These are phyloP conservation scores for Siderastrea siderea DNA, from an alignment of 92 coral and sea anemone genomes.

Conservation along the genomic window DNA sequence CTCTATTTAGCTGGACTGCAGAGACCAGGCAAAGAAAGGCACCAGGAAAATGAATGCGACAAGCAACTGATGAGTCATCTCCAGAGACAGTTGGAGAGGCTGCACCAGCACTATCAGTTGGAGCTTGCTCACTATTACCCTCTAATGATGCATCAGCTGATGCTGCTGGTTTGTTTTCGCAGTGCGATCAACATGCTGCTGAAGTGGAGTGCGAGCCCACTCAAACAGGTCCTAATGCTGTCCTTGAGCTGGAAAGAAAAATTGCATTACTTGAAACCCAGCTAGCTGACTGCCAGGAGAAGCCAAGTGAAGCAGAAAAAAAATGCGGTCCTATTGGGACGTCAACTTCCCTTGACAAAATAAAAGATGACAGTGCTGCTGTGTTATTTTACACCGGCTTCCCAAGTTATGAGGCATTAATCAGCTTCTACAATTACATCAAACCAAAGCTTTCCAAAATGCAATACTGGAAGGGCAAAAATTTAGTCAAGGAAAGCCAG, in stretches of 20 bases:
- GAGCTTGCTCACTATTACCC: constrained; percentile 3
- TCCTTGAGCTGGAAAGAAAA: constrained; percentile 16
- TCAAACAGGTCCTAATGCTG: constrained; percentile 10
- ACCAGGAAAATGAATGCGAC: constrained; percentile 22
- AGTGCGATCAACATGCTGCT: constrained; percentile 16
- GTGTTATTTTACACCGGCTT: not conserved
- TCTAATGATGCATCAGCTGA: constrained; percentile 13
- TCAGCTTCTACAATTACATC: constrained; percentile 22
- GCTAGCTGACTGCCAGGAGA: constrained; percentile 27
- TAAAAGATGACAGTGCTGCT: constrained; percentile 47
- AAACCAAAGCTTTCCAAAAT: constrained; percentile 37
- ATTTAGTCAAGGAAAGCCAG: constrained; percentile 35
- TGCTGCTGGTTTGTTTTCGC: constrained; percentile 20
- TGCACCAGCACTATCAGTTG: not conserved
- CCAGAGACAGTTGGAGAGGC: constrained; percentile 4
- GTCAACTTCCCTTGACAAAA: constrained; percentile 41
- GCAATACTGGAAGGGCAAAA: constrained; percentile 57
- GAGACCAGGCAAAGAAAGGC: constrained; percentile 15
- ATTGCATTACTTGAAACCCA: constrained; percentile 20
- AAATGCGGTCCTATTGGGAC: constrained; percentile 8
- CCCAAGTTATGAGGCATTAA: not conserved
- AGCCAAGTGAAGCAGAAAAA: constrained; percentile 19
- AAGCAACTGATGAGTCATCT: constrained; percentile 8
- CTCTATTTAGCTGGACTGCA: constrained; percentile 22
- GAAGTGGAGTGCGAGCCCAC: constrained; percentile 19